These are phyloP conservation scores for Congeria kusceri DNA, from an alignment of 2,888 invertebrate genomes.

Conservation along the genomic window DNA sequence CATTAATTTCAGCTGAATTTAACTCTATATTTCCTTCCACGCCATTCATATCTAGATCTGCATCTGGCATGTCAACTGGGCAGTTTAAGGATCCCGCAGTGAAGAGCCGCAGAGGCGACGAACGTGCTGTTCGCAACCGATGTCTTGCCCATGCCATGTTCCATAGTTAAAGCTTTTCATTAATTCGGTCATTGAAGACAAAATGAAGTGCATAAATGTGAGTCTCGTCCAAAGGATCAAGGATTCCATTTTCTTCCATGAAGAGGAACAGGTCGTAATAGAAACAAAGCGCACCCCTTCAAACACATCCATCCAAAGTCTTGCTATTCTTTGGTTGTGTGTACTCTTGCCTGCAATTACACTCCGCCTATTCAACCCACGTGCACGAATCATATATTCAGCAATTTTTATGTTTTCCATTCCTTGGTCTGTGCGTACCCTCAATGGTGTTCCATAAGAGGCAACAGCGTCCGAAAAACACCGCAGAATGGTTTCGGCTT, in stretches of 20 bases:
- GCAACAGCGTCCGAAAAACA: constrained; percentile 27
- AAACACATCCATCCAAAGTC: constrained; percentile 60
- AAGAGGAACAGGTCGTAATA: constrained; percentile 53
- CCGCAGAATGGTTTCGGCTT: constrained; percentile 41
- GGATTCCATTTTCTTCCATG: constrained; percentile 49
- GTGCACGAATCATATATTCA: constrained; percentile 27
- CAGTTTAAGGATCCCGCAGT: constrained; percentile 26
- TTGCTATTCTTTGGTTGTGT: constrained; percentile 49
- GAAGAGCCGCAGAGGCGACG: constrained; percentile 33
- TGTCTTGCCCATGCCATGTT: constrained; percentile 45
- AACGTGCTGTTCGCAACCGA: constrained; percentile 28
- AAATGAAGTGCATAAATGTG: constrained; percentile 50
- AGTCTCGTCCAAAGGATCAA: constrained; percentile 41
- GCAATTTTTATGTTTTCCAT: constrained; percentile 48
- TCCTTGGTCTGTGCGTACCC: constrained; percentile 46
- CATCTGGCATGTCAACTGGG: constrained; percentile 22
- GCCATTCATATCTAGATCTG: constrained; percentile 11
- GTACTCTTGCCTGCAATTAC: constrained; percentile 45
- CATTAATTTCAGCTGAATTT: constrained; percentile 3
- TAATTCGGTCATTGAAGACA: constrained; percentile 29
- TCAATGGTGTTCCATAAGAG: constrained; percentile 31
- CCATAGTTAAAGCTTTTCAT: constrained; percentile 47
- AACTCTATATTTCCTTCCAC: constrained; percentile 19
- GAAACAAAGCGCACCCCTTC: constrained; percentile 41
- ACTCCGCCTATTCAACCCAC: constrained; percentile 20